These are phyloP conservation scores for Spisula solida DNA, from an alignment of 2,888 invertebrate genomes.

Conservation along the genomic window DNA sequence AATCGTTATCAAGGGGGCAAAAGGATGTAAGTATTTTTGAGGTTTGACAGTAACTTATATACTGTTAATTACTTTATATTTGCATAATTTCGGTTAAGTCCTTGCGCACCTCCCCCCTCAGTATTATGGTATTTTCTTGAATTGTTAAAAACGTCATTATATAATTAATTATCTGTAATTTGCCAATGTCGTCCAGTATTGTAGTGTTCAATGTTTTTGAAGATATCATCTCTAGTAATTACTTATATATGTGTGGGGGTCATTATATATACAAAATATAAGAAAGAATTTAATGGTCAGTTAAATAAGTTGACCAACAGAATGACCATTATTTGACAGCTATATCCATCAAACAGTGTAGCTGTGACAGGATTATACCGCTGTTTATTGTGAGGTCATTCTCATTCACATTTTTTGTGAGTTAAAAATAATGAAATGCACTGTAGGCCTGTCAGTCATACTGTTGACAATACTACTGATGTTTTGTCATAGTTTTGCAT, in stretches of 20 bases:
- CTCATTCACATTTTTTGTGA: conserved; percentile 42
- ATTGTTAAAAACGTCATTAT: too few species aligned
- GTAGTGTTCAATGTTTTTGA: too few species aligned
- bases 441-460: conserved; percentile 41
- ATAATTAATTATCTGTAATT: too few species aligned
- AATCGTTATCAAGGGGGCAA: too few species aligned
- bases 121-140: too few species aligned
- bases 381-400: conserved; percentile 48
- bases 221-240: too few species aligned
- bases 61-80: too few species aligned
- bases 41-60: too few species aligned
- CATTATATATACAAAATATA: neutral
- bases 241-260: neutral
- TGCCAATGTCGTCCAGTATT: too few species aligned
- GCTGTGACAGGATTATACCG: conserved; percentile 47
- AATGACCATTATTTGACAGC: conserved; percentile 52
- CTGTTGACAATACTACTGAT: conserved; percentile 30
- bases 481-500: conserved; percentile 18
- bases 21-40: too few species aligned
- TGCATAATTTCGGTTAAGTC: too few species aligned
- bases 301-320: conserved; percentile 46
- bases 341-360: conserved; percentile 49
- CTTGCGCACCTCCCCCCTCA: too few species aligned
- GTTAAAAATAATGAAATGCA: conserved; percentile 44
- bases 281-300: conserved; percentile 46